Evolutionary conservation across 2,797 vertebrate genomes (phyloP), one percentile per base, ranked within the genome.

Genomic region (Melanotaenia trifasciata): DNA sequence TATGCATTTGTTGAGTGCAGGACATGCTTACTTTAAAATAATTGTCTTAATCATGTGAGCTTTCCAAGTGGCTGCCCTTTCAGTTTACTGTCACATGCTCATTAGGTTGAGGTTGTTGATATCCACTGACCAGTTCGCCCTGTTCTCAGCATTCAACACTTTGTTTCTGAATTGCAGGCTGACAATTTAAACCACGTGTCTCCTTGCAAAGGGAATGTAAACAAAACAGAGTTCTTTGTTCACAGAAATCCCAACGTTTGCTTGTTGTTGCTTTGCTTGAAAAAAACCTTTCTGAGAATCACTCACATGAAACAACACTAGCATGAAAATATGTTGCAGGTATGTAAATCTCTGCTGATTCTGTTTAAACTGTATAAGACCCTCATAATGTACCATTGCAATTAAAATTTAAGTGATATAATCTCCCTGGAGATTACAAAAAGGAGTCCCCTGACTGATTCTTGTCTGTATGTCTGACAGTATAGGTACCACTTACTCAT

Each of bases 161-260:
- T 59, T 30, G 51, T 1, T 16, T 65, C 67, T 64, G 51, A 1
- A 22, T 67, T 80, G 20, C 45, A 47, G 30, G 50, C 74, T 57
- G 69, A 70, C 56, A n/a, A 8, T 70, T 56, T 16, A 64, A 69
- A 69, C 30, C 75, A 81, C 50, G 54, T 58, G 45, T 69, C 58
- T 68, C 38, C 43, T 77, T 79, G 33, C 11, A 14, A 60, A 50
- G n/a, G 50, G 60, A 20, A 69, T 61, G 60, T 76, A 72, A 84
- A 79, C 67, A 83, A 72, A 87, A 78, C 50, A 1, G 35, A 20
- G 6, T 38, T 36, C 67, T 79, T 82, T 86, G 66, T 87, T 81
- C 22, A 0, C 36, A 69, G 45, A 73, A 74, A 82, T 78, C 33
- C 7, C 28, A 70, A 33, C 16, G 60, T 80, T 72, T 50, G 40